These are phyloP conservation scores for Typhlichthys eigenmanni DNA, from an alignment of 2,797 vertebrate species.

Conservation along the genomic window DNA sequence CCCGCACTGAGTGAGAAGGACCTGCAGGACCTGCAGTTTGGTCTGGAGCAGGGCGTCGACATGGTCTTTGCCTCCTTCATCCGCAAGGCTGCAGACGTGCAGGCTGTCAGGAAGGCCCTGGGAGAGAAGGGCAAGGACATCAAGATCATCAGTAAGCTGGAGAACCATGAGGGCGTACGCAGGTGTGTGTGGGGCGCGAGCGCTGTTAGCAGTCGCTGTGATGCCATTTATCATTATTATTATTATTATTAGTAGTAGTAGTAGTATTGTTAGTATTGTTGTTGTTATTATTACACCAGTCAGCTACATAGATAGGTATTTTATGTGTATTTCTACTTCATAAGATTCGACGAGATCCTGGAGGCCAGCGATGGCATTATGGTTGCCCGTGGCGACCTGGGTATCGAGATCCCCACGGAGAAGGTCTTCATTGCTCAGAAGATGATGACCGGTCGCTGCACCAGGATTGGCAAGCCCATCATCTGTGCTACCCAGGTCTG, in stretches of 20 bases:
- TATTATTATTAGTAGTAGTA: not conserved
- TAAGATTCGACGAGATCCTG: constrained; percentile 96
- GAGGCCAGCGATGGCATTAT: constrained; percentile 98
- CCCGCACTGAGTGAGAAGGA: constrained; percentile 95
- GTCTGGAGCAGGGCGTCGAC: constrained; percentile 92
- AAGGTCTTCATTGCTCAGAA: constrained; percentile 98
- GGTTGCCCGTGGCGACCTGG: constrained; percentile 96
- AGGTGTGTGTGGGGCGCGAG: constrained; percentile 70
- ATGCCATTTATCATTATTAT: not conserved
- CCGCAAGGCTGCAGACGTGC: constrained; percentile 92
- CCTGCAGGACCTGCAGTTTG: constrained; percentile 91
- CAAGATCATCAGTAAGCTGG: constrained; percentile 98
- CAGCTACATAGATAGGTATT: not conserved
- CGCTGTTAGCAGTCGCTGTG: not conserved
- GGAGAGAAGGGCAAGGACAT: constrained; percentile 97
- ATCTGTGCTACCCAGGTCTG: constrained; percentile 96
- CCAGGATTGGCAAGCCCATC: constrained; percentile 92
- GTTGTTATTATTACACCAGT: too few relatives aligned
- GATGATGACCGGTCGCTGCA: constrained; percentile 98
- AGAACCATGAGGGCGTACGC: constrained; percentile 97
- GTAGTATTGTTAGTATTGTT: not conserved
- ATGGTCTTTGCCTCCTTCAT: constrained; percentile 99
- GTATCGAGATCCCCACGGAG: constrained; percentile 97
- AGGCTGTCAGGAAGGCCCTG: constrained; percentile 88
- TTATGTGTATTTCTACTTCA: not conserved